A percentile compares a stretch with the other conserved stretches of the same genome.
Conservation (phyloP, 35 echinoderm and acorn worm species). For the Ophiothrix spiculata region DNA sequence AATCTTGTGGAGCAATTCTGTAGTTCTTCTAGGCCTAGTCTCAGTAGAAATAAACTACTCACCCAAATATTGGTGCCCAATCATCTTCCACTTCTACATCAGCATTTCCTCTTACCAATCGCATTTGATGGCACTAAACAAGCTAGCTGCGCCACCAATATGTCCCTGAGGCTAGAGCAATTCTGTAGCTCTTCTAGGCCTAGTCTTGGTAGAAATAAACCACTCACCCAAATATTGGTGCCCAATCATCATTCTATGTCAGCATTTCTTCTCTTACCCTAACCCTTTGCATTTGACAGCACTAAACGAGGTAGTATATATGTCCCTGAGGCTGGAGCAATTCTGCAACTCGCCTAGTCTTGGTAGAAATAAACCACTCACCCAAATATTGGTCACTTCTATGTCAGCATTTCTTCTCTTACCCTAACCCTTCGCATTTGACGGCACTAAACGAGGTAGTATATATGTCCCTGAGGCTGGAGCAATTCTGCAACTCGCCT, state of each 20-base stretch:
- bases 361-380: too few relatives aligned
- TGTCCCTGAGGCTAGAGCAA: constrained; percentile 53
- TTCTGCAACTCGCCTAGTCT: too few relatives aligned
- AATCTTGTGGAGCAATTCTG: constrained; percentile 75
- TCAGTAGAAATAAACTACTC: constrained; percentile 66
- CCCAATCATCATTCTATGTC: constrained; percentile 73
- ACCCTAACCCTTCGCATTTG: constrained; percentile 80
- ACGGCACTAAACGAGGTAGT: constrained; percentile 42
- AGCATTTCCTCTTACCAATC: constrained; percentile 82
- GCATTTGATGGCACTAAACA: constrained; percentile 45
- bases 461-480: too few relatives aligned
- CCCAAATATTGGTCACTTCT: constrained; percentile 76
- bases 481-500: too few relatives aligned
- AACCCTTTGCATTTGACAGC: constrained; percentile 61
- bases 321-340: too few relatives aligned
- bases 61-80: constrained; percentile 81
- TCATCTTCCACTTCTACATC: too few relatives aligned
- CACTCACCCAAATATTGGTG: constrained; percentile 77
- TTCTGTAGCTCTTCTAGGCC: constrained; percentile 71
- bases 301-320: constrained; percentile 43
- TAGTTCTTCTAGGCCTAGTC: constrained; percentile 67
- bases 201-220: constrained; percentile 64
- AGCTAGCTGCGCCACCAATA: constrained; percentile 55
- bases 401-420: constrained; percentile 69
- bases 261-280: constrained; percentile 76